Evolutionary conservation across 2,113 vertebrate species (phyloP), one percentile per base, ranked within the genome.

Genomic region (Bucco capensis): DNA sequence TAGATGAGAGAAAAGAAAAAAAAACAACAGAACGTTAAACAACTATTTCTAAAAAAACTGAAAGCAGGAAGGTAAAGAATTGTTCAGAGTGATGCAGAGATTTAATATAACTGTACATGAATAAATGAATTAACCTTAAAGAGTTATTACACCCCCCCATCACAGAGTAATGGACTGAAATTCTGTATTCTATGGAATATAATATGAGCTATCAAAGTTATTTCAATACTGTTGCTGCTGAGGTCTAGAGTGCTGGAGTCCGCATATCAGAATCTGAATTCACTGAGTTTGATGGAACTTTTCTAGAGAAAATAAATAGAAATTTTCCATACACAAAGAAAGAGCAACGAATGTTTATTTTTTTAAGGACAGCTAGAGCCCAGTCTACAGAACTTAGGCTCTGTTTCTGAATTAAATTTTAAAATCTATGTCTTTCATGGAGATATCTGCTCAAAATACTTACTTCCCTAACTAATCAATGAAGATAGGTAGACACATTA

Each of bases 51-150:
- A 93, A 92, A 85, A 22, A 85, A 61, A 71, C 16, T n/a, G n/a
- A 25, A 88, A 88, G 35, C 5, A 56, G 11, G 17, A 93, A 64
- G 67, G n/a, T 58, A 86, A 9, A 70, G 12, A 2, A 3, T 67
- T 78, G 22, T 72, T 84, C 51, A 90, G n/a, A 51, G 19, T 78
- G 83, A 89, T 69, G 53, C 18, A 88, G 80, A 86, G 69, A 86
- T 35, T 83, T 60, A 81, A 90, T 27, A 31, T 58, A 86, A 77
- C 37, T 86, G 67, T 85, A 76, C 50, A 42, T 46, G 64, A 70
- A 69, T 37, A 93, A 92, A 77, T 74, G 93, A 88, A 90, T 81
- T 60, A 86, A 93, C 56, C 53, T 71, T 94, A 71, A 96, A 92
- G 88, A 51, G 83, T 42, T 42, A 42, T 42, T n/a, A n/a, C n/a